These are phyloP conservation scores for Cetoscarus ocellatus DNA, from an alignment of 2,797 vertebrate species.

Conservation along the genomic window DNA sequence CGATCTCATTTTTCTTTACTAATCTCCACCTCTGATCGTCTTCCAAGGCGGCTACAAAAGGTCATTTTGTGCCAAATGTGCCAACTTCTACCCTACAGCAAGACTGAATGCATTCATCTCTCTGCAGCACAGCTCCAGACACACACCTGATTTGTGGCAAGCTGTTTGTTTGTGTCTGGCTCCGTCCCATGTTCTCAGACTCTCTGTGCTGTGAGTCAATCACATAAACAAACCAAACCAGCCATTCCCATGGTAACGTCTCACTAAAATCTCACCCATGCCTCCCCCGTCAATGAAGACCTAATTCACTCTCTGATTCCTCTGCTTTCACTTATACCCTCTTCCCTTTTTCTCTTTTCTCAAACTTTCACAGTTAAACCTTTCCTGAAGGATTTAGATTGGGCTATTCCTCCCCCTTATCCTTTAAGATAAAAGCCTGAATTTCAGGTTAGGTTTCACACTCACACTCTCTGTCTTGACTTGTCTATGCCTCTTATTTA, in stretches of 20 bases:
- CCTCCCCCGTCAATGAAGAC: neutral
- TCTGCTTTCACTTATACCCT: neutral
- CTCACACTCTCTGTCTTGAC: neutral
- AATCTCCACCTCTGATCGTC: neutral
- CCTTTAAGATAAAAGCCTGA: neutral
- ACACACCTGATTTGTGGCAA: neutral
- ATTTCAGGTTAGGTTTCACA: neutral
- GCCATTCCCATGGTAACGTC: slow-evolving; percentile 53
- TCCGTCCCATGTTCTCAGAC: slow-evolving; percentile 31
- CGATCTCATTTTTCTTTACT: neutral
- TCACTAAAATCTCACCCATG: slow-evolving; percentile 28
- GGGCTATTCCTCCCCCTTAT: neutral
- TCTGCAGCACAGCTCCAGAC: neutral
- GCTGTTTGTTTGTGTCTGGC: slow-evolving; percentile 15
- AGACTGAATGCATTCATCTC: neutral
- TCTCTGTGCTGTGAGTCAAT: slow-evolving; percentile 51
- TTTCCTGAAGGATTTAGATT: neutral
- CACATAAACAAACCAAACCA: slow-evolving; percentile 26
- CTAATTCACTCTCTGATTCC: neutral
- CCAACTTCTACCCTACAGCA: neutral
- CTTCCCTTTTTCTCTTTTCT: neutral
- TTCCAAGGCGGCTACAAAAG: neutral
- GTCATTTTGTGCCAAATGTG: slow-evolving; percentile 3
- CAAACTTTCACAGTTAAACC: neutral
- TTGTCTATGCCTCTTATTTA: neutral